Base-by-base conservation (phyloP, 2,888 invertebrate genomes). In the Amiota mariae region DNA sequence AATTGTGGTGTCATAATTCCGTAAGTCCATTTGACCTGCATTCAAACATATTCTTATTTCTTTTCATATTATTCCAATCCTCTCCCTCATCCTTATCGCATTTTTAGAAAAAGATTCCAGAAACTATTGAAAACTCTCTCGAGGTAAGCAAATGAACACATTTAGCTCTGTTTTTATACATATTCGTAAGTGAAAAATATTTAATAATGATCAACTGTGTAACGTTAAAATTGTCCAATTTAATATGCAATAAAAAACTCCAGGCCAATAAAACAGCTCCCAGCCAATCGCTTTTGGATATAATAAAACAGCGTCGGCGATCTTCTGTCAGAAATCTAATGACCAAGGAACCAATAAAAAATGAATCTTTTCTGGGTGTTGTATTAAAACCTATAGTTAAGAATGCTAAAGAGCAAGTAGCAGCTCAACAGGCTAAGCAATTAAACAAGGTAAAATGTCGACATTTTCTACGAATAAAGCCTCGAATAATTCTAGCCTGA, bases 321-420 rank as follows among this genome's bases (percentile, higher is more conserved):
- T 88, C 88, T 66, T 91, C 91, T 79, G 89, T 89, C 77, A 89
- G 91, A 85, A 88, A 89, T 84, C 86, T 91, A 79, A 80, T 87
- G 84, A 84, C 79, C 54, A 88, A 87, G 87, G 86, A 89, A 81
- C 91, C 91, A 79, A 88, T 90, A 81, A 89, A 90, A 88, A 88
- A 90, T 84, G 92, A 92, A 87, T 91, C 90, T 85, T 93, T 93
- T 89, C 89, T 92, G 85, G 90, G 90, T 79, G 89, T 93, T 79
- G 92, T 93, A 87, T 91, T 93, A 85, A 93, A 93, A 89, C 93
- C 93, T 68, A 92, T 93, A 76, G 91, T 92, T 78, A 85, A 87
- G 78, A 90, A 89, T 82, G 81, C 86, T 64, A 85, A 87, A 82
- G 90, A 89, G 80, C 89, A 88, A 76, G 86, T 78, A 76, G 79